A percentile compares a stretch with the other conserved stretches of the same genome.
Evolutionary conservation across 1,140 invertebrate genomes (phyloP).

Genomic region (Condylostylus longicornis): DNA sequence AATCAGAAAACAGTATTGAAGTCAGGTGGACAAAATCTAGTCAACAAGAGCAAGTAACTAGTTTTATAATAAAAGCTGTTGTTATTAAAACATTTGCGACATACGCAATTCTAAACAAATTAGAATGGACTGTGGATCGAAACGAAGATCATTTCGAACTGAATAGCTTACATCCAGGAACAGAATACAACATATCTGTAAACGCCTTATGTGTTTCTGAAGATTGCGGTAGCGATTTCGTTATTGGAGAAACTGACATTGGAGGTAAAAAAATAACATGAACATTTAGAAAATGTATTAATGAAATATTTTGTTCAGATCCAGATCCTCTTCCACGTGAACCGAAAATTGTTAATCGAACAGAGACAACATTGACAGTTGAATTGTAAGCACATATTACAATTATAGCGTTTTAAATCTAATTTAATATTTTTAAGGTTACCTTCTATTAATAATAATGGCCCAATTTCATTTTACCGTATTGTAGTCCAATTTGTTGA

Average conservation of each 20-base stretch:
- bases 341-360: constrained; percentile 43
- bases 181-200: constrained; percentile 53
- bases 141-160: constrained; percentile 36
- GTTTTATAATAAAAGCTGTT: constrained; percentile 34
- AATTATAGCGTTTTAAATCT: too few species aligned
- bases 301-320: constrained; percentile 16
- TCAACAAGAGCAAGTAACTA: constrained; percentile 31
- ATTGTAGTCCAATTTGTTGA: constrained; percentile 49
- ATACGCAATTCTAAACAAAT: constrained; percentile 15
- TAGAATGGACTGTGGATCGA: constrained; percentile 35
- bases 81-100: constrained; percentile 34
- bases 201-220: constrained; percentile 44
- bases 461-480: constrained; percentile 53
- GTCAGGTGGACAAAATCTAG: constrained; percentile 34
- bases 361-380: constrained; percentile 42
- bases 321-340: constrained; percentile 46
- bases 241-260: constrained; percentile 47
- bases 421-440: too few species aligned
- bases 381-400: too few species aligned
- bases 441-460: constrained; percentile 51
- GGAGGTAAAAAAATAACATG: constrained; percentile 21
- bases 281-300: not conserved
- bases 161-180: constrained; percentile 51
- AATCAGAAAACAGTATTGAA: constrained; percentile 36
- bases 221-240: constrained; percentile 38